These are phyloP conservation scores for Myripristis jacobus DNA, from an alignment of 2,797 vertebrate species.

Conservation along the genomic window DNA sequence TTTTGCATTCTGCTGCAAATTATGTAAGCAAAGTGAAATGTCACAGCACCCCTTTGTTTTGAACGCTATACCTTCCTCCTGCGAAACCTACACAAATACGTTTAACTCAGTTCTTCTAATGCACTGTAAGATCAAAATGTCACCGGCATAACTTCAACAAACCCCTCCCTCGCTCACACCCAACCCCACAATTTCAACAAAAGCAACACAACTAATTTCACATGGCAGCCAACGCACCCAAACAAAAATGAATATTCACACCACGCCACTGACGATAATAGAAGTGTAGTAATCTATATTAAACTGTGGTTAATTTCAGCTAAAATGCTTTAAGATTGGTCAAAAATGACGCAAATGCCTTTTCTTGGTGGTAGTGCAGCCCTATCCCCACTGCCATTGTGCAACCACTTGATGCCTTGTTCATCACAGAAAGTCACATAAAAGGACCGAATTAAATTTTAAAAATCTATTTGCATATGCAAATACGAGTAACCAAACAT, in stretches of 20 bases:
- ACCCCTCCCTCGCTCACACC: slow-evolving; percentile 67
- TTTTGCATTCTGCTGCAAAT: slow-evolving; percentile 87
- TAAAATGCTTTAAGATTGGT: slow-evolving; percentile 70
- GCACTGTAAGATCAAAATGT: slow-evolving; percentile 81
- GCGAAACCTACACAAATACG: slow-evolving; percentile 84
- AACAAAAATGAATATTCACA: slow-evolving; percentile 76
- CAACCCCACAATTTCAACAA: slow-evolving; percentile 73
- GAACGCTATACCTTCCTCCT: slow-evolving; percentile 79
- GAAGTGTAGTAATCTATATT: slow-evolving; percentile 76
- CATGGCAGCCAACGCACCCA: slow-evolving; percentile 68
- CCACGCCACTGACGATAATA: slow-evolving; percentile 68
- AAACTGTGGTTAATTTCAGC: slow-evolving; percentile 79
- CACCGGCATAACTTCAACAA: slow-evolving; percentile 77
- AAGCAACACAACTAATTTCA: slow-evolving; percentile 73
- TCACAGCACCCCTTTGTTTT: slow-evolving; percentile 81
- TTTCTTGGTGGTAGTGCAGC: slow-evolving; percentile 73
- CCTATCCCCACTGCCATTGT: slow-evolving; percentile 63
- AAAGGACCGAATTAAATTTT: slow-evolving; percentile 75
- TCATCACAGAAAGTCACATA: slow-evolving; percentile 81
- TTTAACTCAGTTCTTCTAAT: slow-evolving; percentile 83
- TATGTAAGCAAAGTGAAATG: slow-evolving; percentile 88
- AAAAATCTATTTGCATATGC: slow-evolving; percentile 80
- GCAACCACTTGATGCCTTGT: slow-evolving; percentile 82
- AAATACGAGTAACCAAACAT: slow-evolving; percentile 77
- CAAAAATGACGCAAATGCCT: slow-evolving; percentile 74